Evolutionary conservation across 2,113 vertebrate genomes (phyloP).

Genomic region (Calypte anna): DNA sequence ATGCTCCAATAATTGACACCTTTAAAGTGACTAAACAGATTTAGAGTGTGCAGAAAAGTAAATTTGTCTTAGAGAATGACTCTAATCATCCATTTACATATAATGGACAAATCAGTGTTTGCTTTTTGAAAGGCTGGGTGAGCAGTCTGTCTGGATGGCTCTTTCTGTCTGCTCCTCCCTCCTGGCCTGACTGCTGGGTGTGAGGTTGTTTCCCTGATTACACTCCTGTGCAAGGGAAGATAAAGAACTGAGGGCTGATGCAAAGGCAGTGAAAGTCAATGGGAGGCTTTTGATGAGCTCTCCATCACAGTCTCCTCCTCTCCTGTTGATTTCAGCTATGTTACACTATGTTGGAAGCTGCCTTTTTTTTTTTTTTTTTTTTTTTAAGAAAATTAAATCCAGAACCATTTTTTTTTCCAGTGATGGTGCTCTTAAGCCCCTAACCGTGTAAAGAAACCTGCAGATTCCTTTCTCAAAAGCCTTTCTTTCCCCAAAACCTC

Average conservation of each 20-base stretch:
- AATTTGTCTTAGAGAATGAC: conserved; percentile 97
- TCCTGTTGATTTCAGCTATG: background rate
- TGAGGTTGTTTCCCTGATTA: background rate
- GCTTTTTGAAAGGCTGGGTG: conserved; percentile 7
- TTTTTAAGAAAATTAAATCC: conserved; percentile 50
- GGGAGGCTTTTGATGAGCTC: conserved; percentile 30
- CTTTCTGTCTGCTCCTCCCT: background rate
- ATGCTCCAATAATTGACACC: conserved; percentile 98
- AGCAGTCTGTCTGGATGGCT: conserved; percentile 16
- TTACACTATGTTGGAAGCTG: conserved; percentile 31
- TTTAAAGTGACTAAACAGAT: conserved; percentile 98
- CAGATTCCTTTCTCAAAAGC: background rate
- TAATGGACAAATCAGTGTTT: conserved; percentile 77
- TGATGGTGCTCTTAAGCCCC: background rate
- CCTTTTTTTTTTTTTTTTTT: background rate
- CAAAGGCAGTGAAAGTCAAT: background rate
- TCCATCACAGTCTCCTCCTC: background rate
- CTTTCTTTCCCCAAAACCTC: background rate
- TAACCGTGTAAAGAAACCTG: conserved; percentile 13
- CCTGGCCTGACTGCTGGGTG: background rate
- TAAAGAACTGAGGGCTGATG: conserved; percentile 13
- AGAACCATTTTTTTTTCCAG: background rate
- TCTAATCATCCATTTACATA: conserved; percentile 92
- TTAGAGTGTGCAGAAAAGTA: conserved; percentile 96
- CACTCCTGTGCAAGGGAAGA: background rate